Evolutionary conservation across 1,140 invertebrate species (phyloP), one percentile per base, ranked within the genome.

Genomic region (Aphaenogaster ashmeadi): DNA sequence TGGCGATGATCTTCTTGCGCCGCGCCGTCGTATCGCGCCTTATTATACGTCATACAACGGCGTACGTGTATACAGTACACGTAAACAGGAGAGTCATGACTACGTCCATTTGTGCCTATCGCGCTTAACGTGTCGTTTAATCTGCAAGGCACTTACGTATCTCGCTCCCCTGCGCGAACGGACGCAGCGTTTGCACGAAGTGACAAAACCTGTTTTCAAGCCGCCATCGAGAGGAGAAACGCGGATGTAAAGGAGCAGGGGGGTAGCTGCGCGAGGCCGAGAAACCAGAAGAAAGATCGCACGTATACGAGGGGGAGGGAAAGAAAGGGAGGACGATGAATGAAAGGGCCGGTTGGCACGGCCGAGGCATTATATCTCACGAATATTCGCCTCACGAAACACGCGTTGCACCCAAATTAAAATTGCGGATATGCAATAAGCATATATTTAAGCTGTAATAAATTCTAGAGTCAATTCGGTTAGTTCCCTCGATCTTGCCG

Each of bases 51-150:
- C 44, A 4, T 18, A 77, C 6, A 38, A 33, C 74, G 13, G 36
- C 33, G 44, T 79, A 54, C 50, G 36, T 21, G 27, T 50, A 27
- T 71, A 58, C 33, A 27, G 27, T 71, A 58, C 33, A 27, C 38
- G 66, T 56, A 56, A 71, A 71, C 66, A 36, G 64, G 15, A 18
- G 66, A 56, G 50, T n/a, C 79, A 58, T 27, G 78, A 56, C 79
- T 56, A 15, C 21, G 64, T 81, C 79, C 66, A 71, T 81, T 81
- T 71, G 79, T 33, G 66, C 50, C 79, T 81, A 71, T 71, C 79
- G 64, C 64, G 79, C 52, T 71, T 81, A 81, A 81, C 64, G 64
- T 81, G 66, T 81, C 66, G 79, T 81, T 81, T 81, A 81, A 81
- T 81, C 64, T 81, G 52, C 79, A 41, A 81, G 47, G 8, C 78